phyloP scores from a whole-genome alignment of 2,113 vertebrate species.

The Columbina picui region DNA sequence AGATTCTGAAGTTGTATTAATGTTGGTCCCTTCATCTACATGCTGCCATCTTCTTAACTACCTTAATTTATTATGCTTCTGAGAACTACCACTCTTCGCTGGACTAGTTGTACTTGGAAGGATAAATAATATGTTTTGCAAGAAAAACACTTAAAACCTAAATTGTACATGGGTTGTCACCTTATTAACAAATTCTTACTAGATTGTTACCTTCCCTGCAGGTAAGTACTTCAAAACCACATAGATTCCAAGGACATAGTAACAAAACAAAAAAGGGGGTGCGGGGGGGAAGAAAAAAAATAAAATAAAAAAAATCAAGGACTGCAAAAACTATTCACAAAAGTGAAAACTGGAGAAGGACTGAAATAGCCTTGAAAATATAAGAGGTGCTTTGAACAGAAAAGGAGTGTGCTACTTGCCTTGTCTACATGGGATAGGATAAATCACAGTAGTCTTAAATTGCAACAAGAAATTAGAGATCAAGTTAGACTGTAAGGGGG shows the following conservation, averaged over 20 bases:
- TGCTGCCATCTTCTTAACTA: background rate
- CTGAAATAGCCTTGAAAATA: background rate
- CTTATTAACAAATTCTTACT: background rate
- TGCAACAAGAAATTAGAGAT: background rate
- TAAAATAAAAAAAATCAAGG: background rate
- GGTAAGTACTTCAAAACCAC: background rate
- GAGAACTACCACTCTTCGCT: background rate
- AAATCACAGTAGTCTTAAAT: background rate
- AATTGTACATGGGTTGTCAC: background rate
- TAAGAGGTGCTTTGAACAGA: background rate
- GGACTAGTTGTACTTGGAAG: fast-evolving
- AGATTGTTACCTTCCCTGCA: background rate
- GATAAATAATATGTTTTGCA: background rate
- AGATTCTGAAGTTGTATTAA: background rate
- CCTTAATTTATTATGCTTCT: background rate
- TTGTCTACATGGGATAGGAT: background rate
- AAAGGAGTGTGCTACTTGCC: background rate
- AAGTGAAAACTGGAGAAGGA: background rate
- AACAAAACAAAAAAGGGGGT: background rate
- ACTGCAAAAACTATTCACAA: background rate
- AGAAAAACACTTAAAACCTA: background rate
- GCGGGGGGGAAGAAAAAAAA: background rate
- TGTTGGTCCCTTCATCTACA: background rate
- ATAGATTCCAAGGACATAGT: background rate
- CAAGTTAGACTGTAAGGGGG: background rate